A percentile compares a stretch with the other conserved stretches of the same genome.
Evolutionary conservation across 2,888 invertebrate genomes (phyloP).

Genomic region (Allygus modestus): DNA sequence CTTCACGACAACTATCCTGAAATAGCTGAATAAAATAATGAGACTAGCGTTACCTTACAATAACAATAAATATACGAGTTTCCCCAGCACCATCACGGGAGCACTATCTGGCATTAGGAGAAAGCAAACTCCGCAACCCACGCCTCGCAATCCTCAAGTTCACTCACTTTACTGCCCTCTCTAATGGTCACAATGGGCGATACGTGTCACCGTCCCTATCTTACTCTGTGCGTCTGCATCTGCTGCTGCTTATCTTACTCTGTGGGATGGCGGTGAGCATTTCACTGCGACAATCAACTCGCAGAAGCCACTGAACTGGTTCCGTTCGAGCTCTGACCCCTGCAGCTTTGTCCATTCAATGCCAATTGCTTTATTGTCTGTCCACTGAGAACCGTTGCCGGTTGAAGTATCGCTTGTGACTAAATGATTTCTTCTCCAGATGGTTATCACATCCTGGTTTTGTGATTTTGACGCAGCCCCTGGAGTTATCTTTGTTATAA

Average conservation of each 20-base stretch:
- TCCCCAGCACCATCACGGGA: neutral
- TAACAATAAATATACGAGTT: neutral
- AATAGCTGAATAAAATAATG: too few species aligned
- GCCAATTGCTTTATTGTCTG: constrained; percentile 40
- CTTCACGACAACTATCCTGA: too few species aligned
- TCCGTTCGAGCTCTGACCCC: constrained; percentile 25
- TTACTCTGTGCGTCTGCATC: neutral
- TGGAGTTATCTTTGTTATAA: too few species aligned
- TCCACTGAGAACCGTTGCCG: neutral
- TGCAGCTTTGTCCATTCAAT: constrained; percentile 9
- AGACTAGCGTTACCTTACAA: too few species aligned
- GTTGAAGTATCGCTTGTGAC: neutral
- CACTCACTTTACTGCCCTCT: constrained; percentile 13
- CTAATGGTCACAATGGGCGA: neutral
- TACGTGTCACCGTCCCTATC: neutral
- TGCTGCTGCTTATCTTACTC: neutral
- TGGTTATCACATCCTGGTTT: neutral
- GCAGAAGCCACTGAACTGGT: constrained; percentile 8
- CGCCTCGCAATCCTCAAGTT: neutral
- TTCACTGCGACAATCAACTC: constrained; percentile 25
- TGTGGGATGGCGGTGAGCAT: neutral
- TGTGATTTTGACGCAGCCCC: too few species aligned
- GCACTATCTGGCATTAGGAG: constrained; percentile 9
- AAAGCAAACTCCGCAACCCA: neutral
- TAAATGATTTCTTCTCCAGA: constrained; percentile 19